Percentiles rank a stretch among this genome's conserved stretches.
These are phyloP conservation scores for Myioborus melanocephalus DNA, from an alignment of 2,797 vertebrate genomes.

Conservation along the genomic window DNA sequence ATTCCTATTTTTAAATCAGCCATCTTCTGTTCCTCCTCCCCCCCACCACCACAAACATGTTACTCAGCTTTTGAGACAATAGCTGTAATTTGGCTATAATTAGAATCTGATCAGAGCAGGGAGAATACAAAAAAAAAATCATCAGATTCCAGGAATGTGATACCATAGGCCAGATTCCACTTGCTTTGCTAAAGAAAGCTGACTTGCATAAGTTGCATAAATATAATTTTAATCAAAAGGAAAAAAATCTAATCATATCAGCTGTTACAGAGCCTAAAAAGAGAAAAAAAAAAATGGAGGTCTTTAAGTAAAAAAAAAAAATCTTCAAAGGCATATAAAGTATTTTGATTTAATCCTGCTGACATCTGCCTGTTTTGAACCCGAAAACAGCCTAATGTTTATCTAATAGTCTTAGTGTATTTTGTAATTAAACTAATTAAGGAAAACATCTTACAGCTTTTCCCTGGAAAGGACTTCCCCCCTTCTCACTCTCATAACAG, in stretches of 20 bases:
- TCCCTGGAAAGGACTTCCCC: slow-evolving; percentile 2
- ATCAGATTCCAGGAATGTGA: slow-evolving; percentile 56
- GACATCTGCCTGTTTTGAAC: slow-evolving; percentile 71
- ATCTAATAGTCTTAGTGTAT: slow-evolving; percentile 67
- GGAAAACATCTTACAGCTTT: slow-evolving; percentile 63
- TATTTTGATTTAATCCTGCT: slow-evolving; percentile 68
- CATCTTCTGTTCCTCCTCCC: neutral
- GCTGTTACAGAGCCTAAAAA: slow-evolving; percentile 19
- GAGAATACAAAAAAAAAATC: slow-evolving; percentile 55
- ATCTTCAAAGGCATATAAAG: slow-evolving; percentile 47
- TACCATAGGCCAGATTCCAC: slow-evolving; percentile 29
- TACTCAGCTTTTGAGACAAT: slow-evolving; percentile 57
- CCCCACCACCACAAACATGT: slow-evolving; percentile 34
- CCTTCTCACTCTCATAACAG: slow-evolving; percentile 8
- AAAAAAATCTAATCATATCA: slow-evolving; percentile 29
- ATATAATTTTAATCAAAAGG: slow-evolving; percentile 19
- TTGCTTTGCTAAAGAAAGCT: slow-evolving; percentile 40
- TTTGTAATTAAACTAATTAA: slow-evolving; percentile 74
- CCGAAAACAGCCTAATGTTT: slow-evolving; percentile 62
- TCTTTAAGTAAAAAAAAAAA: slow-evolving; percentile 30
- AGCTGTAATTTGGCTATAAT: slow-evolving; percentile 52
- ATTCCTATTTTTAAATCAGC: slow-evolving; percentile 43
- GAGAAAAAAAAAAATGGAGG: neutral
- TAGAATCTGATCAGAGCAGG: slow-evolving; percentile 63
- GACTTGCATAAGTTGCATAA: slow-evolving; percentile 11